Percentiles rank a stretch among this genome's conserved stretches.
Evolutionary conservation across 2,113 vertebrate genomes (phyloP).

Genomic region (Odocoileus hemionus): DNA sequence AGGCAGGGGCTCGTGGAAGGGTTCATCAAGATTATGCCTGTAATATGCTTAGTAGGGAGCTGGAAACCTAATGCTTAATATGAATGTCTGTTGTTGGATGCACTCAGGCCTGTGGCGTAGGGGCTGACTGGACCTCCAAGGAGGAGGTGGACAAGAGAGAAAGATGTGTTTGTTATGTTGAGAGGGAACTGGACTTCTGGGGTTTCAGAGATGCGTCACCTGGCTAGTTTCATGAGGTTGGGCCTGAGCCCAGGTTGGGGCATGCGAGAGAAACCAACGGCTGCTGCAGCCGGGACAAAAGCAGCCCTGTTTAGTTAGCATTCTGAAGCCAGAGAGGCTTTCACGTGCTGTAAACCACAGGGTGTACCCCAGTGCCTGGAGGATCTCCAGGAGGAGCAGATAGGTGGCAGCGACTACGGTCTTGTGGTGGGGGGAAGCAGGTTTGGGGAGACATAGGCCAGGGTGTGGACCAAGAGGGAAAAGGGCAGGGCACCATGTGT

Average conservation of each 20-base stretch:
- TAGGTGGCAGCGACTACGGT: background rate
- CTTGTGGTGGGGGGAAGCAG: accelerated
- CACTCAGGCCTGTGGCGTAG: background rate
- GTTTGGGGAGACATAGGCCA: background rate
- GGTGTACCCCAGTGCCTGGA: background rate
- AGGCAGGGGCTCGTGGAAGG: background rate
- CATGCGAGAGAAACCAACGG: background rate
- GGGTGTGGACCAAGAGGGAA: background rate
- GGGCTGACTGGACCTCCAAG: background rate
- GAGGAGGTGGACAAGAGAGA: background rate
- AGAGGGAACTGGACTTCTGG: background rate
- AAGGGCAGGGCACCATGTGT: background rate
- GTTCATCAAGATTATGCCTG: background rate
- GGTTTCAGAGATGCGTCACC: background rate
- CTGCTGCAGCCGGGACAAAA: background rate
- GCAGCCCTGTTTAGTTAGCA: background rate
- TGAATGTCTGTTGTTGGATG: background rate
- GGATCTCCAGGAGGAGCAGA: background rate
- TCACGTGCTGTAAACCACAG: background rate
- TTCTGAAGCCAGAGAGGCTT: background rate
- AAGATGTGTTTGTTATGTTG: background rate
- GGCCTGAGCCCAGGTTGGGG: background rate
- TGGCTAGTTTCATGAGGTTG: background rate
- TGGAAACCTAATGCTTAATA: background rate
- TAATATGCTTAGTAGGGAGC: background rate